These are phyloP conservation scores for Leptothorax acervorum DNA, from an alignment of 2,888 invertebrate species.

Conservation along the genomic window DNA sequence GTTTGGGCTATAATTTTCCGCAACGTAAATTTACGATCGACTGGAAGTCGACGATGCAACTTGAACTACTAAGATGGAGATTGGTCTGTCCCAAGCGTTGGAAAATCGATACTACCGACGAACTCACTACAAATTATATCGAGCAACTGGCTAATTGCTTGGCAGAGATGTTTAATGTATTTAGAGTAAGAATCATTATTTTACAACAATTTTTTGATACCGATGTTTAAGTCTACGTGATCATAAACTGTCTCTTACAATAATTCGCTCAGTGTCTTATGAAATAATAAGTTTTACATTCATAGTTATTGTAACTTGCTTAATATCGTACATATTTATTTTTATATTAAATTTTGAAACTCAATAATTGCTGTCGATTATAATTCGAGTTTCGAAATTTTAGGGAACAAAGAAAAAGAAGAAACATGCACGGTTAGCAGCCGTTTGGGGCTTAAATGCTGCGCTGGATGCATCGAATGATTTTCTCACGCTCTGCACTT, in stretches of 20 bases:
- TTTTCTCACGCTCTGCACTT: slow-evolving; percentile 86
- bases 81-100: slow-evolving; percentile 75
- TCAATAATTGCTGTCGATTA: background rate
- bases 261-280: background rate
- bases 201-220: background rate
- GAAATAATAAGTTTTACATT: background rate
- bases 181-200: slow-evolving; percentile 79
- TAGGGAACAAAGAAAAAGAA: slow-evolving; percentile 79
- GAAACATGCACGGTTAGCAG: slow-evolving; percentile 87
- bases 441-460: slow-evolving; percentile 87
- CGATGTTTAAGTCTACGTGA: background rate
- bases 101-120: slow-evolving; percentile 67
- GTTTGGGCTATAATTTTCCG: slow-evolving; percentile 85
- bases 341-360: background rate
- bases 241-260: background rate
- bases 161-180: slow-evolving; percentile 84
- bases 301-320: background rate
- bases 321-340: background rate
- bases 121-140: slow-evolving; percentile 84
- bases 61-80: slow-evolving; percentile 81
- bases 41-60: slow-evolving; percentile 75
- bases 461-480: slow-evolving; percentile 87
- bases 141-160: slow-evolving; percentile 86
- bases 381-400: slow-evolving; percentile 47
- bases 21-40: slow-evolving; percentile 73